phyloP scores from a whole-genome alignment of 2,888 invertebrate species.

The Tolmerus cingulatus region DNA sequence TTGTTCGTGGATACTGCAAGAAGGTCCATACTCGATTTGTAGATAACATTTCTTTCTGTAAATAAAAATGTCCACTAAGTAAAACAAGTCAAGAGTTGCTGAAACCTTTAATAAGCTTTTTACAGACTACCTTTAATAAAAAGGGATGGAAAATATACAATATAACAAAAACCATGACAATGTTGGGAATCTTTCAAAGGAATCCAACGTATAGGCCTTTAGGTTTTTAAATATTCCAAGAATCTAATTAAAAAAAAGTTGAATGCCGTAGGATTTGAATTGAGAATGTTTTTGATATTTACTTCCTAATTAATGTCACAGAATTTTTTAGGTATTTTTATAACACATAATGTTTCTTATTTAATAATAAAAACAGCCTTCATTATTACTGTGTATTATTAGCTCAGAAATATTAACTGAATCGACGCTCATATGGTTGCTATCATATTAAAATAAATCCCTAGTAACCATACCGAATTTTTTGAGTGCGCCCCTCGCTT shows the following conservation, averaged over 20 bases:
- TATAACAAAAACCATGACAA: background rate
- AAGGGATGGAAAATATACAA: background rate
- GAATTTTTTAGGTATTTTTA: background rate
- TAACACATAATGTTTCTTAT: background rate
- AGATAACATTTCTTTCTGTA: constrained; percentile 43
- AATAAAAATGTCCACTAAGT: background rate
- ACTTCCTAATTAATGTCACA: background rate
- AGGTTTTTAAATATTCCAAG: background rate
- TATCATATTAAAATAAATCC: background rate
- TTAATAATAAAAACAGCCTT: background rate
- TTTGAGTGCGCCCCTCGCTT: background rate
- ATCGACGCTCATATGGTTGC: background rate
- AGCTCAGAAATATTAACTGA: background rate
- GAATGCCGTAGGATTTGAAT: background rate
- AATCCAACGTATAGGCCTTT: background rate
- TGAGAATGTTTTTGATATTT: background rate
- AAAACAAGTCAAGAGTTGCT: background rate
- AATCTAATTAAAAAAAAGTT: background rate
- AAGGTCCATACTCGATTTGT: constrained; percentile 57
- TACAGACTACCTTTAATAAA: background rate
- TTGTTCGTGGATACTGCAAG: constrained; percentile 58
- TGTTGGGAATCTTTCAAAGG: background rate
- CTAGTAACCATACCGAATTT: background rate
- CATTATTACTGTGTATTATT: background rate
- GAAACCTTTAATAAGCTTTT: background rate